Evolutionary conservation across 2,888 invertebrate genomes (phyloP), one percentile per base, ranked within the genome.

Genomic region (Metacarcinus magister): DNA sequence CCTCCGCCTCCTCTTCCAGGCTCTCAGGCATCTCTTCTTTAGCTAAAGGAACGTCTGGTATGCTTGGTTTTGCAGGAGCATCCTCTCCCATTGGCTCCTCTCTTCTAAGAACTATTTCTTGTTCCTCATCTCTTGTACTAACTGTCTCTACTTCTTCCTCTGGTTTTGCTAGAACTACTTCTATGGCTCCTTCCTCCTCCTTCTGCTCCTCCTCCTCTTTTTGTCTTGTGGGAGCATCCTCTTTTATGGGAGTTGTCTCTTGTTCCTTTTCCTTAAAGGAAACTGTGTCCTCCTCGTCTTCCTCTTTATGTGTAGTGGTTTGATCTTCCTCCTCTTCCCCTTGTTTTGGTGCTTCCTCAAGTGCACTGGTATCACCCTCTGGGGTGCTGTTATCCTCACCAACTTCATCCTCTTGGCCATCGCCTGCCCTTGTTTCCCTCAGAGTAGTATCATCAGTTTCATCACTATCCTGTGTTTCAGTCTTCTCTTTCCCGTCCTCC

Each of bases 371-470:
- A 39, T 97, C 96, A 82, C 89, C 97, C 82, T 95, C 96, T 89
- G 95, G 96, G 54, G 93, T 96, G 90, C 94, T 95, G 28, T 95
- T 94, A 44, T 93, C 92, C 43, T 48, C 82, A n/a, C 67, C 95
- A 32, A 92, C 87, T 32, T 91, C 94, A 28, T 44, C 94, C 43
- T 96, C 82, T n/a, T 54, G 67, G 39, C 93, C 87, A 60, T 95
- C 96, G 5, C 44, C 46, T 28, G 82, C 60, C 67, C 43, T 54
- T 44, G 94, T 95, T 89, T 97, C 97, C 60, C 95, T 95, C 2
- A 96, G 96, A 16, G 97, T 96, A 39, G 97, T 96, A 39, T 96
- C 95, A 94, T 94, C 95, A 32, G 95, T 94, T 91, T 96, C 96
- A 43, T 97, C 97, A 94, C 97, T 96, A 43, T 96, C 97, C 82